These are phyloP conservation scores for Dendroctonus valens DNA, from an alignment of 1,140 invertebrate species.

Conservation along the genomic window DNA sequence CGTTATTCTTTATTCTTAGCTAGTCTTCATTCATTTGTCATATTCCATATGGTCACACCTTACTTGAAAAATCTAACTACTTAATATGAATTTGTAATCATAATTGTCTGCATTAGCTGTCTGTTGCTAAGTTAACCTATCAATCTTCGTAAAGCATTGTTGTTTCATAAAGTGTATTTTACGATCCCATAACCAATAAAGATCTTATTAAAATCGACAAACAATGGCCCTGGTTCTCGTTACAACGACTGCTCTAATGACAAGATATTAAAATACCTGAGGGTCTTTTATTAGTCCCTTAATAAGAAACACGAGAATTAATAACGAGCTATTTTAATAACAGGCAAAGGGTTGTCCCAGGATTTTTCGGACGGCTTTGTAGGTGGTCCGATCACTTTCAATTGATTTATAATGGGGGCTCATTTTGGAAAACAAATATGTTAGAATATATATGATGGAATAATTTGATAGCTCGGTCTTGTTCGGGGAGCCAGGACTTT, in stretches of 20 bases:
- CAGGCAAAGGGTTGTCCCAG: constrained; percentile 28
- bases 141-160: neutral
- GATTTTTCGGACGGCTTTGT: constrained; percentile 19
- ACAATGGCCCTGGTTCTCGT: constrained; percentile 5
- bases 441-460: neutral
- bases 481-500: no score
- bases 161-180: constrained; percentile 7
- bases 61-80: no score
- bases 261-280: constrained; percentile 27
- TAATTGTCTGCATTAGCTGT: no score
- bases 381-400: constrained; percentile 25
- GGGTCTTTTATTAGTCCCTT: constrained; percentile 18
- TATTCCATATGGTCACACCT: no score
- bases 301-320: constrained; percentile 24
- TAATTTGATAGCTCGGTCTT: no score
- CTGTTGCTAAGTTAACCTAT: no score
- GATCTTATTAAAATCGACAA: constrained; percentile 8
- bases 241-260: constrained; percentile 16
- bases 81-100: no score
- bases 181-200: constrained; percentile 4
- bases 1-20: no score
- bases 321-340: constrained; percentile 23
- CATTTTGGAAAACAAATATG: constrained; percentile 22
- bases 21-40: no score
- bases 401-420: constrained; percentile 30